Conservation (phyloP, 2,888 invertebrate species). For the Muscina levida region DNA sequence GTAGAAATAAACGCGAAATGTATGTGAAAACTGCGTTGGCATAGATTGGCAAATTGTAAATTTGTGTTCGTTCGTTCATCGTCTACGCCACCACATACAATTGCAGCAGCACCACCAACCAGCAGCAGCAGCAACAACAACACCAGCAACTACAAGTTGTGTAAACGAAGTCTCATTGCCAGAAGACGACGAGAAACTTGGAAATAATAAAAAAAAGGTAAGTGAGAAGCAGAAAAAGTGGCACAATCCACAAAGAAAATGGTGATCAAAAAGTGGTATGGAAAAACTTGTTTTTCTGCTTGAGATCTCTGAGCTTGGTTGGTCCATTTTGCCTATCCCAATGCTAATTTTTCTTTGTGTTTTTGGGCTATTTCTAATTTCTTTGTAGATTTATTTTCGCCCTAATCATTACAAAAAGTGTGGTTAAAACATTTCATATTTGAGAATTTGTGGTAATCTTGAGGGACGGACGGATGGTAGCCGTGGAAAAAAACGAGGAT, state of each 20-base stretch:
- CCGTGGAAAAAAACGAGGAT: slow-evolving; percentile 12
- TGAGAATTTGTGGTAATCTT: not conserved
- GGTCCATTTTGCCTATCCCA: too few species aligned
- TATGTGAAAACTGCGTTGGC: slow-evolving; percentile 30
- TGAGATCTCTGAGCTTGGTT: too few species aligned
- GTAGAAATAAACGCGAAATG: slow-evolving; percentile 27
- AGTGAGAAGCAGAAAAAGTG: slow-evolving; percentile 40
- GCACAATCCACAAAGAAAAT: slow-evolving; percentile 10
- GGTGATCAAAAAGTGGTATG: slow-evolving; percentile 11
- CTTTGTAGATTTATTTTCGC: too few species aligned
- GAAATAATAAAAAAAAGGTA: slow-evolving; percentile 51
- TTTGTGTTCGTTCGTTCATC: slow-evolving; percentile 30
- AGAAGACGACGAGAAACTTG: not conserved
- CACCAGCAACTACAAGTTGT: slow-evolving; percentile 29
- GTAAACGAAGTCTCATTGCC: slow-evolving; percentile 54
- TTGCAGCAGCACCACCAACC: not conserved
- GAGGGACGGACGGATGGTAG: too few species aligned
- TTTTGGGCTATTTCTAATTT: too few species aligned
- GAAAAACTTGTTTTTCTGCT: slow-evolving; percentile 21
- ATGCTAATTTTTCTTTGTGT: too few species aligned
- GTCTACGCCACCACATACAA: slow-evolving; percentile 38
- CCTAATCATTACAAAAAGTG: too few species aligned
- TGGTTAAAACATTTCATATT: too few species aligned
- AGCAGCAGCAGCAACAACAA: not conserved
- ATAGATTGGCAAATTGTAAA: slow-evolving; percentile 37